Evolutionary conservation across 2,888 invertebrate genomes (phyloP).

Genomic region (Ligdia adustata): DNA sequence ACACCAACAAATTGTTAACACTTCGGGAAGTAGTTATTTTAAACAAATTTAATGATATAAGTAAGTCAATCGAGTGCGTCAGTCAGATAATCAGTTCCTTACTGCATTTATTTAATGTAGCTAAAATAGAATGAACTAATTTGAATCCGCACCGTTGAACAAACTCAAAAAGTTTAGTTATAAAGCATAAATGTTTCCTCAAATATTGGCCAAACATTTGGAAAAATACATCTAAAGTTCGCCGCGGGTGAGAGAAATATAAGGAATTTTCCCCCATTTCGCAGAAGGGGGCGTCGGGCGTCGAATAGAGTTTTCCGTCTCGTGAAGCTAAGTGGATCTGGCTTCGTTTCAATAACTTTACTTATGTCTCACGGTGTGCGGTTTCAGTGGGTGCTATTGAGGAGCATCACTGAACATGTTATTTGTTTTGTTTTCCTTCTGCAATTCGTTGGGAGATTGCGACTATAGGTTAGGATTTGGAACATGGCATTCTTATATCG

Average conservation of each 20-base stretch:
- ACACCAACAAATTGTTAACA: too few species aligned
- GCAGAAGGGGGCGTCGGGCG: conserved; percentile 34
- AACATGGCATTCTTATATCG: too few species aligned
- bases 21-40: too few species aligned
- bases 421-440: conserved; percentile 2
- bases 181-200: conserved; percentile 16
- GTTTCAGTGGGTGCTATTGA: conserved; percentile 37
- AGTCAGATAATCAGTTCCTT: too few species aligned
- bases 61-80: too few species aligned
- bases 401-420: conserved; percentile 5
- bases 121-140: too few species aligned
- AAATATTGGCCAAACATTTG: conserved; percentile 17
- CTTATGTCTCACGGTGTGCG: conserved; percentile 38
- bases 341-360: conserved; percentile 74
- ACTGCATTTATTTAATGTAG: too few species aligned
- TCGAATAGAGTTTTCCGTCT: conserved; percentile 72
- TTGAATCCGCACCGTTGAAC: conserved; percentile 8
- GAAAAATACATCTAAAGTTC: conserved; percentile 17
- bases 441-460: neutral
- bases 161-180: conserved; percentile 12
- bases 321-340: conserved; percentile 80
- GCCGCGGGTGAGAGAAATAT: too few species aligned
- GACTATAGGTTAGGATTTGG: too few species aligned
- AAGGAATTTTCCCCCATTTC: too few species aligned
- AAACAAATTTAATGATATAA: too few species aligned